Evolutionary conservation across 2,797 vertebrate species (phyloP).

Genomic region (Leptoclinus maculatus): DNA sequence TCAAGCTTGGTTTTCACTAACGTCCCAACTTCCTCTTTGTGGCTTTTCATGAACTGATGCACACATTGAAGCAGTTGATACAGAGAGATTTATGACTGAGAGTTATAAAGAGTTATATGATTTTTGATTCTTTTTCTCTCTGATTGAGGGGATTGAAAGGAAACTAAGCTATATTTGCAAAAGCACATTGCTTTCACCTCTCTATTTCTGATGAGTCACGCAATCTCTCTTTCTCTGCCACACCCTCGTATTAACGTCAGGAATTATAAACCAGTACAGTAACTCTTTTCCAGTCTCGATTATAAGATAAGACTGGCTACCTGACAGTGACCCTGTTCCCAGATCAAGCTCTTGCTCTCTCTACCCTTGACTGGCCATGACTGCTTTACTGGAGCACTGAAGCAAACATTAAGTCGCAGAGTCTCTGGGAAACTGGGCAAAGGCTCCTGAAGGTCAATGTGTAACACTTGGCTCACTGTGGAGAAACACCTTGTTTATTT

Average conservation of each 20-base stretch:
- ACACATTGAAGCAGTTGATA: neutral
- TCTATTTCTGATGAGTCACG: neutral
- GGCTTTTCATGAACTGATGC: neutral
- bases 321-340: conserved; percentile 27
- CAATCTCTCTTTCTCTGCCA: neutral
- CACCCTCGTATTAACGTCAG: neutral
- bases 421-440: conserved; percentile 63
- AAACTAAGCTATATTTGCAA: neutral
- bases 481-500: conserved; percentile 75
- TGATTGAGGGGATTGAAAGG: neutral
- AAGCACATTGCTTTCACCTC: neutral
- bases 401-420: conserved; percentile 52
- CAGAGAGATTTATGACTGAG: neutral
- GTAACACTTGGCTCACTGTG: conserved; percentile 72
- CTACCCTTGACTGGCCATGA: conserved; percentile 15
- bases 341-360: conserved; percentile 15
- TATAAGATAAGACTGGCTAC: neutral
- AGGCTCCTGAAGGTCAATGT: conserved; percentile 66
- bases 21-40: neutral
- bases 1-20: neutral
- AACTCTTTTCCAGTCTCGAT: conserved; percentile 9
- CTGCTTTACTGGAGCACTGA: conserved; percentile 15
- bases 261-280: conserved; percentile 5
- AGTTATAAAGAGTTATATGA: neutral
- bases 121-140: conserved; percentile 2